Evolutionary conservation across 1,140 invertebrate species (phyloP).

Genomic region (Drosophila nigromelanica): DNA sequence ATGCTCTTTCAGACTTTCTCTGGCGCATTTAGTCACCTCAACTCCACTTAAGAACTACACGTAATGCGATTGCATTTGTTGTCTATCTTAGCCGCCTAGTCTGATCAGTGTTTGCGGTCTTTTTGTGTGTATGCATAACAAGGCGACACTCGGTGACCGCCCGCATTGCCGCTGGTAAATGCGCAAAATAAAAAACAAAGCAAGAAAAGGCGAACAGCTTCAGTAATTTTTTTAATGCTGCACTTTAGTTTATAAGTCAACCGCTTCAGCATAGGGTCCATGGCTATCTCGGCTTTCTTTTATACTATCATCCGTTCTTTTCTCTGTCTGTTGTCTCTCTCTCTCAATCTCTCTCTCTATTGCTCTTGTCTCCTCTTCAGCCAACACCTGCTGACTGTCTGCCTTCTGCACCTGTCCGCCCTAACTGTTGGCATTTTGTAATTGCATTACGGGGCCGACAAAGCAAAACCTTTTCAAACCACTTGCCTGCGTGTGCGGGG

Average conservation of each 20-base stretch:
- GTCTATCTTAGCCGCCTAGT: slow-evolving; percentile 3
- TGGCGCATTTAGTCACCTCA: too few species aligned
- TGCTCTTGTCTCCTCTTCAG: slow-evolving; percentile 21
- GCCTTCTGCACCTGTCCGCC: slow-evolving; percentile 8
- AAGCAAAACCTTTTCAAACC: slow-evolving; percentile 66
- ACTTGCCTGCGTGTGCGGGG: slow-evolving; percentile 20
- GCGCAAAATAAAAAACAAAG: slow-evolving; percentile 6
- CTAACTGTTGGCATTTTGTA: slow-evolving; percentile 61
- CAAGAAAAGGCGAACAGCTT: slow-evolving; percentile 17
- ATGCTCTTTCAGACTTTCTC: neutral
- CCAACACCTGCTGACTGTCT: slow-evolving; percentile 62
- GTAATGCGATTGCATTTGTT: slow-evolving; percentile 7
- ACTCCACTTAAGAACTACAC: neutral
- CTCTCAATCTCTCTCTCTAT: neutral
- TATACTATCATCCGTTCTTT: neutral
- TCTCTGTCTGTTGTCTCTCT: neutral
- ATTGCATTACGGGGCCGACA: slow-evolving; percentile 72
- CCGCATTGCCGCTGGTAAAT: slow-evolving; percentile 16
- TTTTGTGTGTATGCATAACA: slow-evolving; percentile 9
- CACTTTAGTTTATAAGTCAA: slow-evolving; percentile 81
- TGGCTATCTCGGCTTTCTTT: slow-evolving; percentile 14
- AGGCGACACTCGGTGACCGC: slow-evolving; percentile 1
- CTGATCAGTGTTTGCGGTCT: neutral
- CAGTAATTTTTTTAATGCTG: slow-evolving; percentile 69
- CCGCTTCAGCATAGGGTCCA: slow-evolving; percentile 45